Evolutionary conservation across 2,113 vertebrate genomes (phyloP), one percentile per base, ranked within the genome.

Genomic region (Oncorhynchus gorbuscha): DNA sequence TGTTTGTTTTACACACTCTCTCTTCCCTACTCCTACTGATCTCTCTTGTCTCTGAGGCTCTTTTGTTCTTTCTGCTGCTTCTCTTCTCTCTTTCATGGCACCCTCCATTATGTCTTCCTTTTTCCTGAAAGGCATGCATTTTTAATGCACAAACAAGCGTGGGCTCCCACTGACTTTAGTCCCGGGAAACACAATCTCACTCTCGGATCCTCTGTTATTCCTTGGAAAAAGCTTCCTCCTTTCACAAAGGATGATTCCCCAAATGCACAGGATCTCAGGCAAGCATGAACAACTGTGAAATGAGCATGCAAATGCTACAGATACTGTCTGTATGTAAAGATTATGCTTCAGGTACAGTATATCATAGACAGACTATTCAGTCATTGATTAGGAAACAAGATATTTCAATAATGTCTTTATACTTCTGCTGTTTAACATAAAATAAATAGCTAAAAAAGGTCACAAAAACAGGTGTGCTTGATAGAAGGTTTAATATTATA

Each of bases 111-210:
- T 70, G 39, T 70, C 20, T 69, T 39, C 13, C 45, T 35, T 30
- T 35, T 78, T 69, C 66, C 73, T 45, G 58, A 79, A 75, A 65
- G n/a, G 45, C 69, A 22, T 70, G 69, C 11, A 78, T 78, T 68
- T 75, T 78, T 72, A 72, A 81, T 78, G 49, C 51, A 68, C n/a
- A 74, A 69, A 81, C 61, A 75, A 71, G 73, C 18, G 20, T 18
- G 67, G 24, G 30, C 30, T 77, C 35, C 26, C 35, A 20, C 72
- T 79, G 73, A 16, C 69, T 62, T 24, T 78, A 45, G 59, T 55
- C 20, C 71, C n/a, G 26, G 39, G 71, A 69, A 71, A 66, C 68
- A 62, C 35, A 61, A 9, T 55, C 51, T n/a, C 35, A 70, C 39
- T 11, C 39, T 70, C 45, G 3, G 1, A 11, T n/a, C 30, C 32